Base-by-base conservation (phyloP, 2,888 invertebrate species). In the Chymomyza fuscimana region DNA sequence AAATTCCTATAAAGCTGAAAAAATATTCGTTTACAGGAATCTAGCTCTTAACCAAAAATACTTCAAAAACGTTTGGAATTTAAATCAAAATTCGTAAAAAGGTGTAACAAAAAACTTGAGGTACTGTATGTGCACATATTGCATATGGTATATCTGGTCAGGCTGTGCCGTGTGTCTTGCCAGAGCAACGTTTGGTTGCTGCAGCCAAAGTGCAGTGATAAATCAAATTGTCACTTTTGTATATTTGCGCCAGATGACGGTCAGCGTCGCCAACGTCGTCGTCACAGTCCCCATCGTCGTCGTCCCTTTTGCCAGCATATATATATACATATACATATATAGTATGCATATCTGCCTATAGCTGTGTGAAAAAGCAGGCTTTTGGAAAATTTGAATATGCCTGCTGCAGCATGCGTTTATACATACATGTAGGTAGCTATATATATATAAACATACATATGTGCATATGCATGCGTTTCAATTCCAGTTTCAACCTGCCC, bases 201-300 rank as follows among this genome's bases (percentile, higher is more conserved):
- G 63, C 64, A 66, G 80, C 79, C 85, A 89, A 89, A 89, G 90
- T 89, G 89, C 86, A 82, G 87, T 84, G 86, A 90, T 90, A 90
- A 90, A 90, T 90, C 90, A 91, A 90, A 90, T 90, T 91, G 90
- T 88, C 90, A 91, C 90, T 90, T 89, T 88, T 85, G 88, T 88
- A 86, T 84, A 87, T 84, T 86, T 86, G 84, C 88, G 74, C 83
- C 88, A 87, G 80, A 86, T 88, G 86, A 82, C 75, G 85, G 81
- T 54, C 76, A 75, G 69, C 65, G 59, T 59, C 59, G 22, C n/a
- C 59, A 19, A 46, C 19, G 52, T 16, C 52, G 19, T 19, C 52
- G 16, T 9, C 19, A 60, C 15, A 32, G 56, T 15, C n/a, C 50
- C 50, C 50, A 52, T 15, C 25, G 60, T 12, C 40, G 12, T 46